Base-by-base conservation (phyloP, 2,888 invertebrate genomes). In the Drosophila paucipuncta region DNA sequence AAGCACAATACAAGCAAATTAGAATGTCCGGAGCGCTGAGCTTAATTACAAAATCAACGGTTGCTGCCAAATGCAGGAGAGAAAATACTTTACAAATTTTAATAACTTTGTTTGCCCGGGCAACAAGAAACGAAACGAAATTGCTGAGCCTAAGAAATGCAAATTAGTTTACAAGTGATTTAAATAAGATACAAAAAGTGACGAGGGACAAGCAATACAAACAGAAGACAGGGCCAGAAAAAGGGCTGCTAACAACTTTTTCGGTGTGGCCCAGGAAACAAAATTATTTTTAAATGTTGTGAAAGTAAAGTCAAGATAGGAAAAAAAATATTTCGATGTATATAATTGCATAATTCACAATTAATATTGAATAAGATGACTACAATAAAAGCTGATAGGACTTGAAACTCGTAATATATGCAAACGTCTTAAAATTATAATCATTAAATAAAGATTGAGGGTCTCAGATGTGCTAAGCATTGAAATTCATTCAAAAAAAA, bases 131-230 rank as follows among this genome's bases (percentile, higher is more conserved):
- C 70, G 71, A 55, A 69, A 39, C 66, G 50, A 70, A 70, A 80
- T 80, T 80, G 76, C 66, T 73, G 77, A 68, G 81, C 81, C 81
- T 62, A 85, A 84, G 73, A 85, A 89, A 86, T 86, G 85, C 89
- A 86, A 86, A 86, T 86, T 84, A 89, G 85, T 74, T 85, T 80
- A 87, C 79, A 87, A 84, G 79, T 82, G 87, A 89, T 87, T 87
- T 87, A 82, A 85, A 85, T 89, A 89, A 89, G 80, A 79, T 80
- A 76, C 80, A 81, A 80, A 82, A 82, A 83, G 71, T 82, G 89
- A 86, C 83, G 73, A 87, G 82, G 85, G 89, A 78, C 80, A 62
- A 67, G 62, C 47, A 72, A 69, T 22, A 60, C 47, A 80, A 64
- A 60, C 63, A 52, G 41, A 54, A 11, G 10, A 53, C 33, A 22